Base-by-base conservation (phyloP, 92 coral and sea anemone species). In the Porites lobata region DNA sequence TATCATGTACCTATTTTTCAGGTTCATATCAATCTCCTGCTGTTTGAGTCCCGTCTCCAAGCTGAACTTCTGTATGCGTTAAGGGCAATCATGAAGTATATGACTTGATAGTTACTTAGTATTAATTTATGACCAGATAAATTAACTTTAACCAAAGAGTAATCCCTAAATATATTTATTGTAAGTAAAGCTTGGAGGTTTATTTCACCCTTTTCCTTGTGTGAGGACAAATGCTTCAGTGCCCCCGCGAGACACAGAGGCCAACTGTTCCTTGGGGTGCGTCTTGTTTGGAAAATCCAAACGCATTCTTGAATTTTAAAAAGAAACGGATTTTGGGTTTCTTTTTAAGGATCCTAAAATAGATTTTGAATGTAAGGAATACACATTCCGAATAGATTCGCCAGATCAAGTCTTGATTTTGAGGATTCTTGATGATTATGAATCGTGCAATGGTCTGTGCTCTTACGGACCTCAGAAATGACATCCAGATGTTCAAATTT, bases 41-140 rank as follows among this genome's bases (percentile, higher is more conserved):
- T 96, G 13, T 83, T 97, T 69, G 99, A 97, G 79, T 94, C 99
- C 9, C 93, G 98, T n/a, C 82, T 95, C 86, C 99, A 97, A 75
- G 99, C 99, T 5, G 99, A 97, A 85, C 87, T 97, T 52, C 92
- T 97, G 54, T 97, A 97, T 66, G 98, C 99, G 14, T 85, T 95
- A 15, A 89, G 95, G 69, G 99, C 99, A 1, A 93, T 97, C 78
- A 94, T 97, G 96, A 95, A 87, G 85, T 95, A 94, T 78, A 93
- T 95, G 96, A 95, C 96, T 52, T 95, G 76, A 86, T 57, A 57
- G 67, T 50, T 18, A 8, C 78, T 11, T 71, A 32, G 6, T 38
- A 38, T 38, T 59, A 83, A 24, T 17, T 17, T 38, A 12, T 38
- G 51, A 1, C 18, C 7, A 77, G 43, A 53, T n/a, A 69, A 43